These are phyloP conservation scores for Parapsyche elsis DNA, from an alignment of 1,140 invertebrate genomes.

Conservation along the genomic window DNA sequence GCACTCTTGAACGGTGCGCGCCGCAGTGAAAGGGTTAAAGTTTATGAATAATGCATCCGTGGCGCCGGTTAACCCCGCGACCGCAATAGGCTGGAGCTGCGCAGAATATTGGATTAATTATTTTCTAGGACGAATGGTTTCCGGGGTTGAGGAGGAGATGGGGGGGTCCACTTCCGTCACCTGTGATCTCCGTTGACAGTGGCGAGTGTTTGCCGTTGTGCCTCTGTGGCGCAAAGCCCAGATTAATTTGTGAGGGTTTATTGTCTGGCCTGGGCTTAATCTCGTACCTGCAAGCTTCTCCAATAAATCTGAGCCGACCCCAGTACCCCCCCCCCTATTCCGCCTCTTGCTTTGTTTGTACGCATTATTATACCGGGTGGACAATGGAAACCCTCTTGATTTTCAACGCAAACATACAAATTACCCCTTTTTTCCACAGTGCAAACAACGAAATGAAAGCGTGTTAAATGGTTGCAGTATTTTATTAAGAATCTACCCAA, in stretches of 20 bases:
- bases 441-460: slow-evolving; percentile 16
- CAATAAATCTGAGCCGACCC: slow-evolving; percentile 44
- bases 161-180: slow-evolving; percentile 17
- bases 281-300: slow-evolving; percentile 46
- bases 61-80: not conserved
- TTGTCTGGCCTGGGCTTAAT: slow-evolving; percentile 53
- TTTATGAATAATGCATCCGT: slow-evolving; percentile 1
- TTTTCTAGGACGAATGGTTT: not conserved
- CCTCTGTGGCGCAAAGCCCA: slow-evolving; percentile 49
- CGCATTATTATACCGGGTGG: slow-evolving; percentile 36
- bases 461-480: slow-evolving; percentile 26
- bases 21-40: too few species aligned
- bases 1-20: too few species aligned
- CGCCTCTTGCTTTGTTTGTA: slow-evolving; percentile 31
- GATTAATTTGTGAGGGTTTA: slow-evolving; percentile 56
- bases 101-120: slow-evolving; percentile 15
- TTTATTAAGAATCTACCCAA: not conserved
- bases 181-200: not conserved
- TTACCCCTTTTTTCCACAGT: slow-evolving; percentile 15
- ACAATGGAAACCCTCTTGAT: slow-evolving; percentile 37
- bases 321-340: not conserved
- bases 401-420: slow-evolving; percentile 33
- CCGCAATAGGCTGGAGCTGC: not conserved
- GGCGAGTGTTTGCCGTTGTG: slow-evolving; percentile 38
- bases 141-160: not conserved